Evolutionary conservation across 2,113 vertebrate genomes (phyloP), one percentile per base, ranked within the genome.

Genomic region (Sarotherodon lohbergeri): DNA sequence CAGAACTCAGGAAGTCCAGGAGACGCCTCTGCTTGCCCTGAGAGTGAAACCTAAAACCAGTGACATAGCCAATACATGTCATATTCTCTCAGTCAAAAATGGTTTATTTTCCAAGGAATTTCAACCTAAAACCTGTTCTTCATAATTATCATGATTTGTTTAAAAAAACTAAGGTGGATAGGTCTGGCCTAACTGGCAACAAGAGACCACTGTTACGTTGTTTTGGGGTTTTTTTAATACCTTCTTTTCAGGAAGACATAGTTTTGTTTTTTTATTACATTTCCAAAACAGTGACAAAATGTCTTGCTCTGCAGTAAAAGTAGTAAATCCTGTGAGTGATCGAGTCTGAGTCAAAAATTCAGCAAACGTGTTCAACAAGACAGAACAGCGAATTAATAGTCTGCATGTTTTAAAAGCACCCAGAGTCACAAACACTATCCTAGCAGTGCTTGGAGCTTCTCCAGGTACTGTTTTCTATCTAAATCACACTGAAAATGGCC

Each of bases 21-120:
- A 96, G 96, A 97, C 95, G 95, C 95, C 96, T 96, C 96, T 92
- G 95, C 91, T 91, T 91, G 88, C 95, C 90, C 92, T 85, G 82
- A 92, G 89, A 96, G 93, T 88, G 96, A 95, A 97, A 97, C 95
- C 89, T 91, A 95, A 97, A 95, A 96, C 96, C 96, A 92, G 91
- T 96, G 95, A 96, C 96, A 96, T 91, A 95, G 95, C 93, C 96
- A 96, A 96, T 96, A 93, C 95, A 96, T 96, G 96, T 96, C 96
- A 96, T 95, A 94, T 94, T 96, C 96, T 89, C 92, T 95, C 89
- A 88, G 92, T 96, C 96, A 96, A 89, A 94, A 95, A 94, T 84
- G 88, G 95, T 97, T 96, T 97, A 96, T 96, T 97, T 97, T 97
- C 94, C 90, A 93, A 94, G 95, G 94, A 96, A 96, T 96, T 96